These are phyloP conservation scores for Rhizoglyphus robini DNA, from an alignment of 1,140 invertebrate genomes.

Conservation along the genomic window DNA sequence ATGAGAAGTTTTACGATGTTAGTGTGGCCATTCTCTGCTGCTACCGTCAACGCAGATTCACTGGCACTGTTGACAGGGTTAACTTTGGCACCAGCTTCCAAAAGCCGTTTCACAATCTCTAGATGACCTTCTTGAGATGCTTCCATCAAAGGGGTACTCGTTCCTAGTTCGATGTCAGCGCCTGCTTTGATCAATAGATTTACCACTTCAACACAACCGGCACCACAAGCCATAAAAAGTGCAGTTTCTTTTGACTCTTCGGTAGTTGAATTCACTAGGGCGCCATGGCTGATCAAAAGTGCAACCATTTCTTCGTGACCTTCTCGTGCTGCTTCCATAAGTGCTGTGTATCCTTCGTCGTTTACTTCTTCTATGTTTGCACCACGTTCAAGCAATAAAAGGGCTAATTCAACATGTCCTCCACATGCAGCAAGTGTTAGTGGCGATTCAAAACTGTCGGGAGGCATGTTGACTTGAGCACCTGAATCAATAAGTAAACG, in stretches of 20 bases:
- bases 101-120: constrained; percentile 69
- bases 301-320: constrained; percentile 98
- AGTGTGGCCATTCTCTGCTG: constrained; percentile 90
- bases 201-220: constrained; percentile 92
- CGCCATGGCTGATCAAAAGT: constrained; percentile 75
- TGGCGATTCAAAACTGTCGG: constrained; percentile 97
- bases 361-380: constrained; percentile 98
- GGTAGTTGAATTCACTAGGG: constrained; percentile 93
- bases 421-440: constrained; percentile 94
- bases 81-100: constrained; percentile 70
- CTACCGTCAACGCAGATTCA: constrained; percentile 93
- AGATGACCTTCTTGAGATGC: constrained; percentile 92
- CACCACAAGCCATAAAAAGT: constrained; percentile 87
- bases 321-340: constrained; percentile 95
- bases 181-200: constrained; percentile 90
- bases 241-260: constrained; percentile 98
- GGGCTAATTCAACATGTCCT: constrained; percentile 90
- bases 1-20: constrained; percentile 79
- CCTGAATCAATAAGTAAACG: constrained; percentile 83
- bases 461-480: constrained; percentile 96
- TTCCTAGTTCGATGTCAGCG: constrained; percentile 86
- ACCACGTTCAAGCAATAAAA: constrained; percentile 82
- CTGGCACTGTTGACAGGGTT: constrained; percentile 74
- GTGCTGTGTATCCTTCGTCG: constrained; percentile 96
- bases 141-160: constrained; percentile 95